Conservation (phyloP, 2,888 invertebrate species). For the Cataglyphis rosenhaueri region DNA sequence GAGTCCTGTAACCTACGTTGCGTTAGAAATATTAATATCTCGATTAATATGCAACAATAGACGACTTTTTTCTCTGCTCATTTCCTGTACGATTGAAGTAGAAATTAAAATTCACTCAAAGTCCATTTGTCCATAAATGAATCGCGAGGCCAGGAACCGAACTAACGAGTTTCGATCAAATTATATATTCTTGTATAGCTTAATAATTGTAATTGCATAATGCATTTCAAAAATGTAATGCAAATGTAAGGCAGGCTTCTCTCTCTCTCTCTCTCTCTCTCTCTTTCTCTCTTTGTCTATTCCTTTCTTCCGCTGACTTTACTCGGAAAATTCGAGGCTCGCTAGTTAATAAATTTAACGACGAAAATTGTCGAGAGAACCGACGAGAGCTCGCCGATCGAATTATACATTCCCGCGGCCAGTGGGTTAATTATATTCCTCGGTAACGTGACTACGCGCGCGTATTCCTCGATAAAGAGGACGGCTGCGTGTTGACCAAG, state of each 20-base stretch:
- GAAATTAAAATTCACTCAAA: background rate
- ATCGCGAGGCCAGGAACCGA: background rate
- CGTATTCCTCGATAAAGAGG: slow-evolving; percentile 15
- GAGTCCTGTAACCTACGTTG: background rate
- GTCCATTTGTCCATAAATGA: slow-evolving; percentile 11
- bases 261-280: background rate
- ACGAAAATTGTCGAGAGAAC: background rate
- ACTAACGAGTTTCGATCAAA: slow-evolving; percentile 14
- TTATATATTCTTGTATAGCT: background rate
- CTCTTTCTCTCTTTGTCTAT: background rate
- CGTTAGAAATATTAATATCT: background rate
- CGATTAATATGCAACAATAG: background rate
- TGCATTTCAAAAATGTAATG: background rate
- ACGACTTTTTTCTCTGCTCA: background rate
- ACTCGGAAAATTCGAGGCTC: background rate
- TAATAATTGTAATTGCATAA: slow-evolving; percentile 30
- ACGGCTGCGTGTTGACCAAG: slow-evolving; percentile 21
- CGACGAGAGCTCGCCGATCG: slow-evolving; percentile 7
- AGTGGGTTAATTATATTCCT: slow-evolving; percentile 45
- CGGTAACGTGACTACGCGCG: slow-evolving; percentile 35
- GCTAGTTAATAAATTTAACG: slow-evolving; percentile 10
- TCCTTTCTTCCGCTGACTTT: background rate
- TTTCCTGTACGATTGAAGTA: background rate
- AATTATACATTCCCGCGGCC: slow-evolving; percentile 37
- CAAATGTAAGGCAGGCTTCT: background rate